Evolutionary conservation across 2,888 invertebrate species (phyloP), one percentile per base, ranked within the genome.

Genomic region (Hydrotaea diabolus): DNA sequence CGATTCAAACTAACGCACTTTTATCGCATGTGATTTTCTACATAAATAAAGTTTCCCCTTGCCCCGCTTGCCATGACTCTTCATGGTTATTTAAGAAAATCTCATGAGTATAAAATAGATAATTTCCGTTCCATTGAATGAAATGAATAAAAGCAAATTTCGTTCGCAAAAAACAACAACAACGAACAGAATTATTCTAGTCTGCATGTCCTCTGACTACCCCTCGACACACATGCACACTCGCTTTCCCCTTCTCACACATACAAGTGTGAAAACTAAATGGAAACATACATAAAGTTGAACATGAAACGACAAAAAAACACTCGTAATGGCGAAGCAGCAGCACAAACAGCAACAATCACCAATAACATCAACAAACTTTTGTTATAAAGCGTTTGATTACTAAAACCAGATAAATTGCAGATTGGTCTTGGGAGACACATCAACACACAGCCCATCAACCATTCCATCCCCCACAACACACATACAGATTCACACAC

Each of bases 361-460:
- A 83, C 43, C 75, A 78, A 76, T 76, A 83, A 80, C 73, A 79
- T 77, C 76, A 57, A 59, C 76, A 79, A 83, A 83, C 72, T 80
- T 80, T 80, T 49, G 80, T 77, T 80, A 83, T 80, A 77, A 80
- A 83, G 77, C 80, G 59, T 83, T 83, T 83, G 83, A 83, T 83
- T 83, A 73, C 79, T 59, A 77, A 83, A 80, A 79, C 79, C 76
- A 83, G 73, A 80, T 82, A 82, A 79, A 82, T 78, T 71, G 78
- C 71, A 76, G 74, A 76, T 79, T 75, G 75, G 75, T 75, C 82
- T 75, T 46, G 59, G 11, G 78, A 78, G 82, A 82, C 75, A 71
- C 78, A 75, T 82, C 72, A 79, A 31, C 75, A 74, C 49, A 21
- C 75, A n/a, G 26, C 15, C 23, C 15, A 49, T 49, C 49, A n/a